Percentiles rank a stretch among this genome's conserved stretches.
phyloP scores from a whole-genome alignment of 2,113 vertebrate species.

The Carlito syrichta region DNA sequence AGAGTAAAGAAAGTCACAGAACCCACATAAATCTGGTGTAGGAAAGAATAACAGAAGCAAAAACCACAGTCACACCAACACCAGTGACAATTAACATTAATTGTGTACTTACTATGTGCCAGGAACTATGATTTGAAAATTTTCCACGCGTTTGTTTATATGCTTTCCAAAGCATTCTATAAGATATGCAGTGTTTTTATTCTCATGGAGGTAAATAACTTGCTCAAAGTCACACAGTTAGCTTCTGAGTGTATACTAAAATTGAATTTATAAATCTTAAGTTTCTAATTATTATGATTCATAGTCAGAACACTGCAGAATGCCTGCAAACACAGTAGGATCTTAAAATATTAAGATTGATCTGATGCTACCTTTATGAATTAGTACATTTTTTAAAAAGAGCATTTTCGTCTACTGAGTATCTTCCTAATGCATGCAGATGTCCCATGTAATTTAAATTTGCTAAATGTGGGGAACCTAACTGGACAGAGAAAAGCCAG shows the following conservation, averaged over 20 bases:
- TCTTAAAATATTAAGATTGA: background rate
- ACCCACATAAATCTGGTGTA: background rate
- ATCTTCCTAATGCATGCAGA: slow-evolving; percentile 3
- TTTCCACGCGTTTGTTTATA: background rate
- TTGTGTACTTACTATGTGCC: background rate
- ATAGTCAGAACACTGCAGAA: background rate
- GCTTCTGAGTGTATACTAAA: background rate
- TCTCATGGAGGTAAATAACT: background rate
- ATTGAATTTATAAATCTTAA: background rate
- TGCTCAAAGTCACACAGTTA: background rate
- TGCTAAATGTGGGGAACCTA: background rate
- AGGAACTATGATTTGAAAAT: background rate
- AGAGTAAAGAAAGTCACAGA: background rate
- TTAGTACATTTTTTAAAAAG: background rate
- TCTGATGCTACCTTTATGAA: slow-evolving; percentile 17
- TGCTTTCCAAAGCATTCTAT: background rate
- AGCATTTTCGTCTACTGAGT: background rate
- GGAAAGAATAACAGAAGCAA: background rate
- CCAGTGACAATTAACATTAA: background rate
- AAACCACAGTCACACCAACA: background rate
- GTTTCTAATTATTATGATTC: background rate
- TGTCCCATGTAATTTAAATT: background rate
- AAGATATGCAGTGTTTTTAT: background rate
- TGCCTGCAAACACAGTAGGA: background rate
- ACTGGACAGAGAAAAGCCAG: background rate